phyloP scores from a whole-genome alignment of 2,113 vertebrate species.

The Telmatochromis sp. region DNA sequence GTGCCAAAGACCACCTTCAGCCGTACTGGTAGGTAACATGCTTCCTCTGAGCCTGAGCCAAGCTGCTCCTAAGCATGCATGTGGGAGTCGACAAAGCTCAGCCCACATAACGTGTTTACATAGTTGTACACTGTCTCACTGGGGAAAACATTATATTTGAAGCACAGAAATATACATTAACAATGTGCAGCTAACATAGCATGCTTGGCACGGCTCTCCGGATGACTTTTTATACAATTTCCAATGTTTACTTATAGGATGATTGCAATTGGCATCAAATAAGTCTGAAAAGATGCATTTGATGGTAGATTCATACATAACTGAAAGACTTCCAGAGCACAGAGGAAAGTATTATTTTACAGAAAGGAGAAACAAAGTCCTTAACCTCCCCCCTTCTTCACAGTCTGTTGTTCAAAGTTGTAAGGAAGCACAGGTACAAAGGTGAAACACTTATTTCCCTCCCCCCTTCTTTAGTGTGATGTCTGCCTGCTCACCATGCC shows the following conservation, averaged over 20 bases:
- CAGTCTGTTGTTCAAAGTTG: constrained; percentile 38
- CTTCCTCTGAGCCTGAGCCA: constrained; percentile 46
- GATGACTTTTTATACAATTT: background rate
- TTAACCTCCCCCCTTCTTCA: constrained; percentile 20
- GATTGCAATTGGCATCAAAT: background rate
- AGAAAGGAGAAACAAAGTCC: constrained; percentile 7
- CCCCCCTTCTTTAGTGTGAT: constrained; percentile 11
- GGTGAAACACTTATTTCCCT: constrained; percentile 41
- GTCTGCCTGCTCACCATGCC: constrained; percentile 44
- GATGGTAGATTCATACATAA: background rate
- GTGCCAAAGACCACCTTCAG: constrained; percentile 33
- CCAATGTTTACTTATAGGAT: background rate
- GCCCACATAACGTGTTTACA: constrained; percentile 55
- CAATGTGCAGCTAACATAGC: background rate
- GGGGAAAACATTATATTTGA: constrained; percentile 9
- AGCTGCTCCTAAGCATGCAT: constrained; percentile 43
- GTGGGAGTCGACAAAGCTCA: constrained; percentile 54
- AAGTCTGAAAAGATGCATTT: background rate
- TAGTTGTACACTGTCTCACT: background rate
- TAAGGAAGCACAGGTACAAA: constrained; percentile 29
- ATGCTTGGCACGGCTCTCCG: background rate
- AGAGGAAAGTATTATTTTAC: background rate
- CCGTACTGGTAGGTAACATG: constrained; percentile 34
- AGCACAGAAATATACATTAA: constrained; percentile 23
- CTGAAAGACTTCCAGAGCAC: background rate